Base-by-base conservation (phyloP, 2,888 invertebrate genomes). In the Pachymerium ferrugineum region DNA sequence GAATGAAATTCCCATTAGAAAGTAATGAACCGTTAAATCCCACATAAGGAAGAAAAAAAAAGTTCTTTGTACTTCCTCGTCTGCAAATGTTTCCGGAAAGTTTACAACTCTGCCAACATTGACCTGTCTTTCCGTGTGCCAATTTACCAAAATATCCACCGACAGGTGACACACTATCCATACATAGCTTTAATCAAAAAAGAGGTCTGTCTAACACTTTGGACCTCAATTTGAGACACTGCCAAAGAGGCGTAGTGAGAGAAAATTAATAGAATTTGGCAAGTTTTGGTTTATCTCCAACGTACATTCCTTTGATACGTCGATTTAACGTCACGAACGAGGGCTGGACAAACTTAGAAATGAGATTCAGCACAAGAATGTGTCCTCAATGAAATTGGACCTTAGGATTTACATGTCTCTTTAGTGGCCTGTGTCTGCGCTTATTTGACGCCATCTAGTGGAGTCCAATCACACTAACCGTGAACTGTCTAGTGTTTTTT, bases 261-360 rank as follows among this genome's bases (percentile, higher is more conserved):
- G 62, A 62, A 62, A 62, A 62, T 62, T 25, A 62, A 62, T 62
- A 62, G 62, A 62, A 28, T 62, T 62, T 62, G 62, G 62, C 62
- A 62, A 62, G 28, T 62, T 62, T 28, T 22, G 62, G 10, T 62
- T 28, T 28, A 62, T 62, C 62, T 62, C 62, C 25, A 28, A 28
- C 5, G 62, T 8, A n/a, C 62, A 62, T 62, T 62, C 62, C 62
- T 22, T 12, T 25, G 62, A 62, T 62, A 62, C 62, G 62, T 62
- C 62, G 28, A 62, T 62, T 62, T 62, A 62, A 25, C 62, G 62
- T 62, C 62, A 62, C 62, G 10, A 3, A n/a, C n/a, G n/a, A n/a
- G n/a, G n/a, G n/a, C 3, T 22, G 12, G 62, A 62, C 62, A 62
- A 62, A 62, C 62, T 28, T 62, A 62, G 62, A 22, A 62, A 25